Evolutionary conservation across 2,113 vertebrate genomes (phyloP).

Genomic region (Lophius piscatorius): DNA sequence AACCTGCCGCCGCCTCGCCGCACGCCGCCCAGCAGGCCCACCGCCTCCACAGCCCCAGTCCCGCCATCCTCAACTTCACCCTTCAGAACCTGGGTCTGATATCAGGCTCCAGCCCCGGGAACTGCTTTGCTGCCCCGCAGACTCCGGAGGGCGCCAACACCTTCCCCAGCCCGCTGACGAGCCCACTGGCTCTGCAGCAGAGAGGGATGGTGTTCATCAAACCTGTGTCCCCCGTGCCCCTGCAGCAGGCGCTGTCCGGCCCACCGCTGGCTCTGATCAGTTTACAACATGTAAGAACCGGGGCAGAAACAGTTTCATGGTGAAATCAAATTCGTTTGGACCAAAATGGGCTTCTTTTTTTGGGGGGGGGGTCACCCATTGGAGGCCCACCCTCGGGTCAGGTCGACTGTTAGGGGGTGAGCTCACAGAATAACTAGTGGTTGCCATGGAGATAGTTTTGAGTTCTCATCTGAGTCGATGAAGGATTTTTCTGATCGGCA

Average conservation of each 20-base stretch:
- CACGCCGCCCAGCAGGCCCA: conserved; percentile 67
- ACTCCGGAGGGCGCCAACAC: conserved; percentile 65
- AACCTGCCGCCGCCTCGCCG: conserved; percentile 67
- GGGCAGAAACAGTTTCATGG: neutral
- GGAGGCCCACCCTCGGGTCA: no score
- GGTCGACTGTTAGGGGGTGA: no score
- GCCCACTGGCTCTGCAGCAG: conserved; percentile 69
- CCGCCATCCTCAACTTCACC: conserved; percentile 91
- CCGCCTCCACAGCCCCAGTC: conserved; percentile 80
- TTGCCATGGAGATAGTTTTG: neutral
- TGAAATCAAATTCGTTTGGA: no score
- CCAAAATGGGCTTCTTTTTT: no score
- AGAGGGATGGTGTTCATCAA: conserved; percentile 80
- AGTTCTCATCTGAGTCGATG: no score
- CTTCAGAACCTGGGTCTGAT: conserved; percentile 91
- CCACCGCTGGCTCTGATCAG: conserved; percentile 72
- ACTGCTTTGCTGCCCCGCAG: conserved; percentile 25
- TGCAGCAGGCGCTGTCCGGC: conserved; percentile 49
- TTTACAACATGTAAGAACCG: conserved; percentile 76
- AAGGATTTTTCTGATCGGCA: neutral
- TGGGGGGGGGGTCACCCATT: no score
- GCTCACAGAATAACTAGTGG: no score
- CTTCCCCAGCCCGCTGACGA: no score
- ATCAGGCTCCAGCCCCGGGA: conserved; percentile 68
- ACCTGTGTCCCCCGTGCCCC: conserved; percentile 57